These are phyloP conservation scores for Thinocorus orbignyianus DNA, from an alignment of 2,113 vertebrate genomes.

Conservation along the genomic window DNA sequence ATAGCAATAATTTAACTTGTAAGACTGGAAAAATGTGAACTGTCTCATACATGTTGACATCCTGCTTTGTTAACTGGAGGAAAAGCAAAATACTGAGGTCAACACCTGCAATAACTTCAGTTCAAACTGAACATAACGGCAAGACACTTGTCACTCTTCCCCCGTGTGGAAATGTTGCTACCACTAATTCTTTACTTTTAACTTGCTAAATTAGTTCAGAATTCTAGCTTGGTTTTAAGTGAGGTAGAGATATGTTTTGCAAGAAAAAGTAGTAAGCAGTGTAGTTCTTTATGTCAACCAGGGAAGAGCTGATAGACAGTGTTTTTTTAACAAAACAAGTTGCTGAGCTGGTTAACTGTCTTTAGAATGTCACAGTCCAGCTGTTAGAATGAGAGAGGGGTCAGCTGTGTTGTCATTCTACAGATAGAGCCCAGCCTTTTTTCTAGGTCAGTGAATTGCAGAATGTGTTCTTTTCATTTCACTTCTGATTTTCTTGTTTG, in stretches of 20 bases:
- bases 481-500: conserved; percentile 1
- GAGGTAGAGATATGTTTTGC: neutral
- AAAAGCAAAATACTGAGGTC: conserved; percentile 29
- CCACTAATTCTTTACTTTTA: neutral
- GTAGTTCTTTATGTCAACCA: neutral
- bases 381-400: neutral
- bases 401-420: neutral
- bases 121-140: neutral
- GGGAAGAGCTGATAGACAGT: neutral
- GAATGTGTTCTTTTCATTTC: neutral
- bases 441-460: neutral
- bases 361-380: neutral
- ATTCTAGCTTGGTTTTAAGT: neutral
- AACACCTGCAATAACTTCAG: conserved; percentile 32
- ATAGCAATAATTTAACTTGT: conserved; percentile 44
- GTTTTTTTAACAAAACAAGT: neutral
- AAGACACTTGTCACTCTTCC: neutral
- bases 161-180: neutral
- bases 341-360: neutral
- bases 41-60: conserved; percentile 40
- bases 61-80: conserved; percentile 52
- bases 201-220: neutral
- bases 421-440: neutral
- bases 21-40: conserved; percentile 60
- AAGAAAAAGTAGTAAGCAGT: neutral